Evolutionary conservation across 1,140 invertebrate species (phyloP).

Genomic region (Spodoptera litura): DNA sequence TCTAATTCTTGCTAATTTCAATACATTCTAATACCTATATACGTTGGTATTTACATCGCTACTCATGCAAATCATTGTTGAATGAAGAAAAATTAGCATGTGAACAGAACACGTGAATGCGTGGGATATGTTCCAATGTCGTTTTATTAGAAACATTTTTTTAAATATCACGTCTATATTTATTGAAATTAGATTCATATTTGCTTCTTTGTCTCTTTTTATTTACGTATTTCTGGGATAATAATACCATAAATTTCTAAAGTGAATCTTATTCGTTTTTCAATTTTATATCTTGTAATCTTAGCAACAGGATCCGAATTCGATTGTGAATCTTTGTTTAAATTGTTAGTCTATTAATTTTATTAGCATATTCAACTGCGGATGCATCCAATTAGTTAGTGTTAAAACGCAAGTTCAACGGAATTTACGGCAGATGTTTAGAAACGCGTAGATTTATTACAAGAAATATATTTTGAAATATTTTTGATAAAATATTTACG

Average conservation of each 20-base stretch:
- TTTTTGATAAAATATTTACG: not conserved
- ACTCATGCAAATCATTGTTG: conserved; percentile 17
- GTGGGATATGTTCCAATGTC: conserved; percentile 19
- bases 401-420: not conserved
- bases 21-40: conserved; percentile 1
- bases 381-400: conserved; percentile 14
- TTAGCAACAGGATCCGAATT: conserved; percentile 6
- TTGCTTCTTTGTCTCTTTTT: not conserved
- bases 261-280: not conserved
- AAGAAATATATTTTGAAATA: conserved; percentile 16
- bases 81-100: conserved; percentile 11
- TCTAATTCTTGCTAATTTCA: not conserved
- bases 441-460: not conserved
- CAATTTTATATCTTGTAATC: not conserved
- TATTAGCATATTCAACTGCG: not conserved
- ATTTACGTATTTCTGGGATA: not conserved
- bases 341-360: not conserved
- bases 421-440: conserved; percentile 17
- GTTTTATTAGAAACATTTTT: not conserved
- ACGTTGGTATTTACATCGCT: not conserved
- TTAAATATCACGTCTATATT: conserved; percentile 20
- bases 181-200: not conserved
- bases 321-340: not conserved
- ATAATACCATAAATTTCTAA: not conserved
- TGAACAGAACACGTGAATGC: not conserved